Base-by-base conservation (phyloP, 1,140 invertebrate species). In the Stegodyphus dumicola region DNA sequence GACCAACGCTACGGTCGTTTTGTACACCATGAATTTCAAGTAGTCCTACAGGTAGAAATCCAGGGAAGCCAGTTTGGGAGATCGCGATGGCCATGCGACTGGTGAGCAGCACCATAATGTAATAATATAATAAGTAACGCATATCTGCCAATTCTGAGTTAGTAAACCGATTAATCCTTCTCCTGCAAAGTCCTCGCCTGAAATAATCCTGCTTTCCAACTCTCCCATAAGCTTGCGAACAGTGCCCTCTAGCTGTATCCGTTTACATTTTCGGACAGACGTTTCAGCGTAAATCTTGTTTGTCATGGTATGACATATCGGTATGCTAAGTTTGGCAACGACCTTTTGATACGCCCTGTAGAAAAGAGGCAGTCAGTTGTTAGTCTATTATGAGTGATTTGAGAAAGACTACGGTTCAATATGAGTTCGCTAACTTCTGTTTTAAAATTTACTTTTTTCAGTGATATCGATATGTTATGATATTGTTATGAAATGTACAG, bases 91-190 rank as follows among this genome's bases (percentile, higher is more conserved):
- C n/a, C 64, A 77, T 13, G 51, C 18, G 60, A 51, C 74, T 49
- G 13, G 56, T 56, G 17, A 60, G 48, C 56, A 48, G 53, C 18
- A 76, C 64, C 67, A 66, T 77, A 52, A 60, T 15, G n/a, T 66
- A 77, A 77, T 77, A 64, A 52, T 49, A 67, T 49, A 67, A 66
- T 77, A 66, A 33, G 33, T n/a, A 64, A 65, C 66, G 65, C 65
- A 64, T 13, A 76, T 48, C 56, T 54, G 64, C 6, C 49, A 53
- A 53, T 52, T 49, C 70, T 33, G 33, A 33, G 3, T 33, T 33
- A 33, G 33, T 33, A 33, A n/a, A n/a, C n/a, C n/a, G n/a, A n/a
- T n/a, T n/a, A n/a, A 33, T 33, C 33, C 33, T 33, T 33, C 3
- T 33, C 33, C 33, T 33, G 33, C 33, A 33, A 33, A 1, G 33